These are phyloP conservation scores for Bucorvus abyssinicus DNA, from an alignment of 2,797 vertebrate species.

Conservation along the genomic window DNA sequence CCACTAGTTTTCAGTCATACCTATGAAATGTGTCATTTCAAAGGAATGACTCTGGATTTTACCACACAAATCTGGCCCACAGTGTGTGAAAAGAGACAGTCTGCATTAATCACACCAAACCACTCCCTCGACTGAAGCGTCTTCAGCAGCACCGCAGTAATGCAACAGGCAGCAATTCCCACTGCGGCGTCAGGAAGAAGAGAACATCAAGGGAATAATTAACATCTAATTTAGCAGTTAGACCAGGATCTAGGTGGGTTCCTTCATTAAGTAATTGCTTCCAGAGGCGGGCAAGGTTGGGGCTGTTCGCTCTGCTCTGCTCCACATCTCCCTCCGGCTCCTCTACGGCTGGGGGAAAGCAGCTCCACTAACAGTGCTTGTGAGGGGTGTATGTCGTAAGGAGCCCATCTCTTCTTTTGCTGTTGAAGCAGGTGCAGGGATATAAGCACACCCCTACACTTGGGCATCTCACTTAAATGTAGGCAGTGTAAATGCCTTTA, in stretches of 20 bases:
- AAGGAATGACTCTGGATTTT: neutral
- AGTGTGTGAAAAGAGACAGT: neutral
- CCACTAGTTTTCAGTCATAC: neutral
- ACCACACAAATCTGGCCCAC: neutral
- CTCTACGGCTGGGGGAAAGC: neutral
- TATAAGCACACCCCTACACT: neutral
- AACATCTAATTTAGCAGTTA: slow-evolving; percentile 9
- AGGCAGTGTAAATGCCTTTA: neutral
- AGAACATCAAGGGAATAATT: neutral
- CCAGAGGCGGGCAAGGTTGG: neutral
- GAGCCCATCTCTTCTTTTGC: neutral
- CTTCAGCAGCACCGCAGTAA: neutral
- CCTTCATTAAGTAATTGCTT: neutral
- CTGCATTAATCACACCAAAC: neutral
- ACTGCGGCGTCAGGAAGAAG: neutral
- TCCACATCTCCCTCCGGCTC: neutral
- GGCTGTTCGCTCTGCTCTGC: neutral
- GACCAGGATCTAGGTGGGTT: neutral
- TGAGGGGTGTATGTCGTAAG: neutral
- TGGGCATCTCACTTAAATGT: neutral
- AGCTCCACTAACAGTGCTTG: neutral
- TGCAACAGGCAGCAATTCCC: neutral
- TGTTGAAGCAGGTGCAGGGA: neutral
- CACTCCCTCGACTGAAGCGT: neutral
- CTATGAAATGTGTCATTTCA: neutral